Evolutionary conservation across 2,113 vertebrate genomes (phyloP).

Genomic region (Oceanodroma tethys): DNA sequence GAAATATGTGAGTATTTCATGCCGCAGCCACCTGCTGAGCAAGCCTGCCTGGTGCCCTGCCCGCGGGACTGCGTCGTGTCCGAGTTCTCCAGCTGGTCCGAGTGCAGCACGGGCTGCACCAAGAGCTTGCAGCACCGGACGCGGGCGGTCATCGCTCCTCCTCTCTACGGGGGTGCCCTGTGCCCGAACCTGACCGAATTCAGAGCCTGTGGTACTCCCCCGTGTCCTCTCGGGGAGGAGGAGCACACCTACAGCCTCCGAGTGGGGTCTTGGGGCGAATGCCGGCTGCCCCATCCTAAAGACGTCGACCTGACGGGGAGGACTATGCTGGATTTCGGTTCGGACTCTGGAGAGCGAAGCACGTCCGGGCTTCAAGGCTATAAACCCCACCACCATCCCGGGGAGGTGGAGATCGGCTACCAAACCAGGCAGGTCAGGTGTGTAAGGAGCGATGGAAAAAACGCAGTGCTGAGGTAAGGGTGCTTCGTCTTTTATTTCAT

Average conservation of each 20-base stretch:
- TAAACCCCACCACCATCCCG: constrained; percentile 37
- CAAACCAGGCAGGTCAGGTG: constrained; percentile 88
- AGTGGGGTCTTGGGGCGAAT: constrained; percentile 86
- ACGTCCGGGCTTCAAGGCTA: constrained; percentile 52
- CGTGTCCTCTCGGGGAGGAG: constrained; percentile 80
- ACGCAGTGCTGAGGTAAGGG: constrained; percentile 84
- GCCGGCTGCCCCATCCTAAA: constrained; percentile 76
- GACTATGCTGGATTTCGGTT: constrained; percentile 76
- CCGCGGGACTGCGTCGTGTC: constrained; percentile 91
- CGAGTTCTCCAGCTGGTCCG: constrained; percentile 86
- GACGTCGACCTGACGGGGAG: constrained; percentile 71
- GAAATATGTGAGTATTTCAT: constrained; percentile 91
- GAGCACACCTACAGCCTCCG: constrained; percentile 87
- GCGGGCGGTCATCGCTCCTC: constrained; percentile 80
- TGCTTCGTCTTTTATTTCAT: not conserved
- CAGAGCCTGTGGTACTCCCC: constrained; percentile 68
- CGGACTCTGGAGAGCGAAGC: constrained; percentile 75
- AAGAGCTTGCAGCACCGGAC: constrained; percentile 80
- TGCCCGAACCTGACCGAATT: constrained; percentile 89
- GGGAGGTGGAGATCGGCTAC: constrained; percentile 85
- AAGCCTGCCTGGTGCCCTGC: constrained; percentile 93
- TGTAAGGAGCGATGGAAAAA: constrained; percentile 84
- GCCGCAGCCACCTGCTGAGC: constrained; percentile 80
- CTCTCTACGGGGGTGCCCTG: constrained; percentile 85
- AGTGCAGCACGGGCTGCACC: constrained; percentile 79